Percentiles rank a stretch among this genome's conserved stretches.
phyloP scores from a whole-genome alignment of 2,797 vertebrate species.

The Nannoperca australis region DNA sequence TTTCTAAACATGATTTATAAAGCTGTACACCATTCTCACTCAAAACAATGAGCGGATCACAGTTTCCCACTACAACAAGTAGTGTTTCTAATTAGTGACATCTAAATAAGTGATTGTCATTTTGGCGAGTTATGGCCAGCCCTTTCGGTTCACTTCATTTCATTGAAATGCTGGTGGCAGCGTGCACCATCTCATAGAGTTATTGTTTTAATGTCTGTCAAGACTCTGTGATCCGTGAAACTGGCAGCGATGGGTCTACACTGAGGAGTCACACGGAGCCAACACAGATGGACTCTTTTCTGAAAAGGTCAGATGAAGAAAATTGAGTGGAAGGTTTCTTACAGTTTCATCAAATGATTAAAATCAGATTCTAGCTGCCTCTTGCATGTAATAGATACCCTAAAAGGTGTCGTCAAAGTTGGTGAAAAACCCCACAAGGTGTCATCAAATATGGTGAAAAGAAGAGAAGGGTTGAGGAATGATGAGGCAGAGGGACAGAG shows the following conservation, averaged over 20 bases:
- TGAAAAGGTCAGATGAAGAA: constrained; percentile 72
- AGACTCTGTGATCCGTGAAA: constrained; percentile 76
- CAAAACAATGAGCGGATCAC: constrained; percentile 40
- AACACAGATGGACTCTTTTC: constrained; percentile 56
- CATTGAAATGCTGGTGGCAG: constrained; percentile 52
- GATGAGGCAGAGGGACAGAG: constrained; percentile 3
- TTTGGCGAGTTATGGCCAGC: constrained; percentile 34
- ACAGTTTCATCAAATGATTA: constrained; percentile 72
- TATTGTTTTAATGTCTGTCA: constrained; percentile 57
- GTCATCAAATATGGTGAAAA: constrained; percentile 50
- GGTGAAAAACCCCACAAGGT: constrained; percentile 32
- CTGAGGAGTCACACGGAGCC: constrained; percentile 58
- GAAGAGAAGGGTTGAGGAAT: constrained; percentile 10
- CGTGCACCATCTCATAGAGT: constrained; percentile 44
- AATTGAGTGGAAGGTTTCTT: constrained; percentile 69
- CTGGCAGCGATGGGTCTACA: constrained; percentile 62
- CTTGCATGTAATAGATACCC: constrained; percentile 48
- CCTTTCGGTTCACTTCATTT: constrained; percentile 45
- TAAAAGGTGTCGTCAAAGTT: constrained; percentile 47
- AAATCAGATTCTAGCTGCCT: constrained; percentile 55
- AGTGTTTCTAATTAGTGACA: constrained; percentile 57
- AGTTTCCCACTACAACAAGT: constrained; percentile 21
- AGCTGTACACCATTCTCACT: constrained; percentile 27
- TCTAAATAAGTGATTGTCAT: constrained; percentile 50
- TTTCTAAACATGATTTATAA: constrained; percentile 33